phyloP scores from a whole-genome alignment of 2,113 vertebrate genomes.

The Pampusana beccarii region DNA sequence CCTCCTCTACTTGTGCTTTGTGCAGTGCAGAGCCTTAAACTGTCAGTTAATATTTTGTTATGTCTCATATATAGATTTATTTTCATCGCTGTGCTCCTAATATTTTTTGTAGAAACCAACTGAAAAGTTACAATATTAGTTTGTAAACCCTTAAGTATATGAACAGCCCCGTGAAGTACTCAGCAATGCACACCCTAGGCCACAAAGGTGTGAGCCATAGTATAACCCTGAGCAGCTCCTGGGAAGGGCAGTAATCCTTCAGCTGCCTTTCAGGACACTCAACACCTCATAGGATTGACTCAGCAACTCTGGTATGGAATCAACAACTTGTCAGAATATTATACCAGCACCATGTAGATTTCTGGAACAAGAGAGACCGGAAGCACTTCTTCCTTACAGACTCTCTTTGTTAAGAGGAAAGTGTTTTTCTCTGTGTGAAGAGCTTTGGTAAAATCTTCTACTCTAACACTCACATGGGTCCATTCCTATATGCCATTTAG shows the following conservation, averaged over 20 bases:
- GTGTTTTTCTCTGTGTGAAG: background rate
- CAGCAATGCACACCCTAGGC: background rate
- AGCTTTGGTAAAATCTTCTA: background rate
- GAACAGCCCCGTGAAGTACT: background rate
- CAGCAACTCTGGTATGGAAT: background rate
- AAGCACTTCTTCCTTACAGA: background rate
- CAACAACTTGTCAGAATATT: background rate
- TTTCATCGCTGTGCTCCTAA: background rate
- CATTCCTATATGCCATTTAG: background rate
- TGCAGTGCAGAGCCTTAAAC: background rate
- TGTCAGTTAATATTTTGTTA: background rate
- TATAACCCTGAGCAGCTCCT: background rate
- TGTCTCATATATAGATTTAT: background rate
- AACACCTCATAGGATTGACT: background rate
- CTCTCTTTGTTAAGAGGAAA: background rate
- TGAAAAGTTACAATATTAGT: background rate
- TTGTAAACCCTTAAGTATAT: background rate
- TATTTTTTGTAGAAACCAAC: background rate
- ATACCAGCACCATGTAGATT: background rate
- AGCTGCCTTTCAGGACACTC: background rate
- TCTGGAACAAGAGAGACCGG: background rate
- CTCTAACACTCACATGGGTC: background rate
- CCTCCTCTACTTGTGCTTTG: background rate
- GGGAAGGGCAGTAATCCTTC: background rate
- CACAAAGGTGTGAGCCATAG: background rate